Percentiles rank a stretch among this genome's conserved stretches.
Conservation (phyloP, 2,113 vertebrate species). For the Peromyscus polionotus region DNA sequence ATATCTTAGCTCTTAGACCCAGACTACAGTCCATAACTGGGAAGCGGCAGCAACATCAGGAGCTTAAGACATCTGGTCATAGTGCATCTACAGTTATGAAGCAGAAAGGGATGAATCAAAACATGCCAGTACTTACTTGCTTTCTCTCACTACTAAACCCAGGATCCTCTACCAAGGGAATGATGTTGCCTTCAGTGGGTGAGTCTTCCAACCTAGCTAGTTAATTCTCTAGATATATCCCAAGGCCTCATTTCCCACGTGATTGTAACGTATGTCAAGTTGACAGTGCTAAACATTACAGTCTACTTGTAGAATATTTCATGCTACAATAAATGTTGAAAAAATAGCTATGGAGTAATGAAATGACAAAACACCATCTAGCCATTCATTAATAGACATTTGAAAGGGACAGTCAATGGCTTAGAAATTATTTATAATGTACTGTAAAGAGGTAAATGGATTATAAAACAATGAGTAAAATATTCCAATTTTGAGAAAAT, state of each 20-base stretch:
- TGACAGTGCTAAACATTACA: background rate
- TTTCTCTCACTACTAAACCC: too few species aligned
- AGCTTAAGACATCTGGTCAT: too few species aligned
- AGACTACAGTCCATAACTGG: background rate
- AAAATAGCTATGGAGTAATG: background rate
- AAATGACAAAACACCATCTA: too few species aligned
- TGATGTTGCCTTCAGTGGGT: too few species aligned
- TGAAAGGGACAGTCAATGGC: background rate
- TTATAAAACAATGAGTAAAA: background rate
- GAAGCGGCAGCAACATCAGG: background rate
- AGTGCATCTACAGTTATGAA: too few species aligned
- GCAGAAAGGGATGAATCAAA: too few species aligned
- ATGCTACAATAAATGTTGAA: background rate
- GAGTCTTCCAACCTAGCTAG: too few species aligned
- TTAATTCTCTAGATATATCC: too few species aligned
- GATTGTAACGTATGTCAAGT: too few species aligned
- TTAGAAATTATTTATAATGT: background rate
- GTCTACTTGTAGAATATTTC: slow-evolving; percentile 22
- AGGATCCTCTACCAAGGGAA: too few species aligned
- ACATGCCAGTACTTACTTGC: too few species aligned
- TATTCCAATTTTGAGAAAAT: background rate
- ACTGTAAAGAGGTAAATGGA: background rate
- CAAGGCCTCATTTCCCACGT: too few species aligned
- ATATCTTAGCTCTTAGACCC: background rate
- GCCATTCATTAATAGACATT: background rate